Conservation (phyloP, 2,888 invertebrate genomes). For the Chaetoderma sp. region DNA sequence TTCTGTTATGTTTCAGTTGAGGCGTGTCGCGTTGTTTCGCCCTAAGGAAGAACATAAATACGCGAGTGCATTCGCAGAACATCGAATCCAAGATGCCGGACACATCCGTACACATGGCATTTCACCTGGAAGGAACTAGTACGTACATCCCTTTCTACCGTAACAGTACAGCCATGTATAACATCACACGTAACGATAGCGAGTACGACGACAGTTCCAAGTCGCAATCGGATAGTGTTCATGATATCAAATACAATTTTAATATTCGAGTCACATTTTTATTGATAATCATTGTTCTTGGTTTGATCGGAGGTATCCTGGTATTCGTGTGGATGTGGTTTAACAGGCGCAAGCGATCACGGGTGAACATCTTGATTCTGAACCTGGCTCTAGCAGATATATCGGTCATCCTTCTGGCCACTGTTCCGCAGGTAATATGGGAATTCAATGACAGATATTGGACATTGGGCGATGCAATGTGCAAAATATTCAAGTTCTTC, state of each 20-base stretch:
- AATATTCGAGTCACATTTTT: slow-evolving; percentile 49
- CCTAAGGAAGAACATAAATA: too few relatives aligned
- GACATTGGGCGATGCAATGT: slow-evolving; percentile 63
- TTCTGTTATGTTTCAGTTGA: too few relatives aligned
- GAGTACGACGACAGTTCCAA: background rate
- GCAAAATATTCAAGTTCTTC: slow-evolving; percentile 64
- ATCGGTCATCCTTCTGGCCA: slow-evolving; percentile 62
- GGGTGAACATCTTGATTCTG: slow-evolving; percentile 65
- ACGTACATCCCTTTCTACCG: too few relatives aligned
- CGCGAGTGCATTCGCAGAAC: too few relatives aligned
- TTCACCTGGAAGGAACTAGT: too few relatives aligned
- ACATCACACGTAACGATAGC: too few relatives aligned
- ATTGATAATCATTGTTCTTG: slow-evolving; percentile 53
- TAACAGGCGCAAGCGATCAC: slow-evolving; percentile 51
- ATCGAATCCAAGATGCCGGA: too few relatives aligned
- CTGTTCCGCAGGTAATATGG: slow-evolving; percentile 64
- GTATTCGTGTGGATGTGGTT: slow-evolving; percentile 62
- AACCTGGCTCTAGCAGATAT: slow-evolving; percentile 66
- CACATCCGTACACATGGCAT: too few relatives aligned
- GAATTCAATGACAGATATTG: slow-evolving; percentile 61
- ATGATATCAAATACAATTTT: slow-evolving; percentile 56
- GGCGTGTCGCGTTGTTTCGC: too few relatives aligned
- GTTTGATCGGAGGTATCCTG: slow-evolving; percentile 55
- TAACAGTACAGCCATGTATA: too few relatives aligned
- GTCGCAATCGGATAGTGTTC: slow-evolving; percentile 39